Evolutionary conservation across 2,797 vertebrate species (phyloP).

Genomic region (Coilia nasus): DNA sequence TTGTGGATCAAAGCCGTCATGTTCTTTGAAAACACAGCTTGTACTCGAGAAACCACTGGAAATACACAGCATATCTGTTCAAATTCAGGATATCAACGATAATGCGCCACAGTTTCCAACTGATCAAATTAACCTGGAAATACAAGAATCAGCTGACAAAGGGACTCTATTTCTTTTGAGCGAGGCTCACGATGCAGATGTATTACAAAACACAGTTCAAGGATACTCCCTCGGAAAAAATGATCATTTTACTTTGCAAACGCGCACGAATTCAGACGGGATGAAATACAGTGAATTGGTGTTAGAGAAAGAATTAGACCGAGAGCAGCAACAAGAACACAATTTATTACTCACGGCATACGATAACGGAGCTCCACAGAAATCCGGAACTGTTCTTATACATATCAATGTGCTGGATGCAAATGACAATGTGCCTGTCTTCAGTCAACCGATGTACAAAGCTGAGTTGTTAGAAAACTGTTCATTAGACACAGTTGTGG

Average conservation of each 20-base stretch:
- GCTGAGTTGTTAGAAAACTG: constrained; percentile 57
- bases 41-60: constrained; percentile 53
- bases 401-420: constrained; percentile 52
- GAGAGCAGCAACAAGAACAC: constrained; percentile 58
- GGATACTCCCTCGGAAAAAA: neutral
- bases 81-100: neutral
- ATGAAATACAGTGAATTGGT: constrained; percentile 59
- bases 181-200: neutral
- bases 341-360: constrained; percentile 53
- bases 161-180: neutral
- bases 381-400: constrained; percentile 57
- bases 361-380: constrained; percentile 63
- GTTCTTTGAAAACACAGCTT: constrained; percentile 47
- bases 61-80: constrained; percentile 36
- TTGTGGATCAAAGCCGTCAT: constrained; percentile 46
- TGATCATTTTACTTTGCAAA: neutral
- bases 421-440: constrained; percentile 58
- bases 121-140: neutral
- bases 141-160: neutral
- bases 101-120: neutral
- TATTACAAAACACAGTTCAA: neutral
- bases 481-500: constrained; percentile 43
- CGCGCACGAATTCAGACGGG: neutral
- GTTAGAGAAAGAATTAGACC: constrained; percentile 60
- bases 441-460: constrained; percentile 55